Evolutionary conservation across 2,797 vertebrate species (phyloP).

Genomic region (Helostoma temminkii): DNA sequence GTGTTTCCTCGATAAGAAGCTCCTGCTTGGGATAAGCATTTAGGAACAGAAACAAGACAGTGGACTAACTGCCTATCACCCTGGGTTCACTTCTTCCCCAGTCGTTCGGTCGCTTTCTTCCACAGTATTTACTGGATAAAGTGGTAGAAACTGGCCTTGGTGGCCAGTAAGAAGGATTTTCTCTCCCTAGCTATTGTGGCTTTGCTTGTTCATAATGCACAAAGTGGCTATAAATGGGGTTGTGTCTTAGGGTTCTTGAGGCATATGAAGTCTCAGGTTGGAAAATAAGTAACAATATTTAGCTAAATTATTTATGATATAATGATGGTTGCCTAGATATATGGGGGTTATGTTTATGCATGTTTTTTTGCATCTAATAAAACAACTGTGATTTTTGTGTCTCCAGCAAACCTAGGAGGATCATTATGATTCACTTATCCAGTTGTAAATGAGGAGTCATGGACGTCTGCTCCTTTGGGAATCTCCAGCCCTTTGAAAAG

Average conservation of each 20-base stretch:
- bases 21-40: constrained; percentile 50
- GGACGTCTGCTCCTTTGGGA: constrained; percentile 69
- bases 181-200: constrained; percentile 69
- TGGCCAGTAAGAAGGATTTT: constrained; percentile 82
- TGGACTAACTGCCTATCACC: constrained; percentile 58
- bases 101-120: constrained; percentile 59
- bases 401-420: constrained; percentile 45
- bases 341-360: neutral
- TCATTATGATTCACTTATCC: constrained; percentile 61
- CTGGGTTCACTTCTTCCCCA: constrained; percentile 54
- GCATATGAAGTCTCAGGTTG: constrained; percentile 40
- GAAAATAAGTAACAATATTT: constrained; percentile 28
- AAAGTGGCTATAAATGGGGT: constrained; percentile 62
- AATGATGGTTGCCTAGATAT: constrained; percentile 10
- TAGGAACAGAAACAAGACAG: constrained; percentile 57
- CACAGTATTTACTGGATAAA: constrained; percentile 74
- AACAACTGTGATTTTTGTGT: constrained; percentile 50
- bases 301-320: neutral
- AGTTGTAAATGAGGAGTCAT: constrained; percentile 66
- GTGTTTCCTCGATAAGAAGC: constrained; percentile 27
- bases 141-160: constrained; percentile 62
- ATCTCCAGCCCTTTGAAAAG: constrained; percentile 65
- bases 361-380: constrained; percentile 12
- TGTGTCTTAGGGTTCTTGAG: constrained; percentile 42
- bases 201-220: constrained; percentile 60